Percentiles rank a stretch among this genome's conserved stretches.
These are phyloP conservation scores for Papilio machaon DNA, from an alignment of 1,140 invertebrate genomes.

Conservation along the genomic window DNA sequence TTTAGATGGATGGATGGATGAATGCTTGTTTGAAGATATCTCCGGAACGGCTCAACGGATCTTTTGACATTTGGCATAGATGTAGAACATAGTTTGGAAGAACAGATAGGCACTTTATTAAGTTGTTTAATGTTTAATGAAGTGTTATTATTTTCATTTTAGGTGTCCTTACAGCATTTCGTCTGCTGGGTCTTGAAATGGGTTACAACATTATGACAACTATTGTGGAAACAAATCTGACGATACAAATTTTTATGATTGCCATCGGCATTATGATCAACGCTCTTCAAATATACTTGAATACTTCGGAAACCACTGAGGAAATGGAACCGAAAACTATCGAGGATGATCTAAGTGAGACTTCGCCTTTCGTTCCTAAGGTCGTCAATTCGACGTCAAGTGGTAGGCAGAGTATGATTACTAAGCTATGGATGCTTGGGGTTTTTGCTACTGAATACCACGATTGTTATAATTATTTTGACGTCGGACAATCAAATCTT, in stretches of 20 bases:
- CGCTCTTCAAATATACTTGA: constrained; percentile 39
- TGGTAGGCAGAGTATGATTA: constrained; percentile 29
- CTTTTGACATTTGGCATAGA: no score
- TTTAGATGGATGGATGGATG: no score
- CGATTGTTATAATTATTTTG: no score
- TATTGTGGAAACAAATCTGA: constrained; percentile 32
- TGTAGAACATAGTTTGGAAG: no score
- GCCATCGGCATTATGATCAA: constrained; percentile 34
- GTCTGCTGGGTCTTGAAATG: constrained; percentile 39
- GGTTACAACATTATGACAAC: constrained; percentile 40
- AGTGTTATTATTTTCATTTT: not conserved
- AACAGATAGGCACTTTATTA: no score
- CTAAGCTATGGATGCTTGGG: constrained; percentile 3
- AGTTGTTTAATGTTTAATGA: no score
- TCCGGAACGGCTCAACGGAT: no score
- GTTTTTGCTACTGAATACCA: not conserved
- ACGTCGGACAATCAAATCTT: not conserved
- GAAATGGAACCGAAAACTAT: constrained; percentile 16
- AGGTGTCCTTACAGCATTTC: constrained; percentile 43
- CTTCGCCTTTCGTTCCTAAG: constrained; percentile 36
- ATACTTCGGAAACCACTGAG: constrained; percentile 32
- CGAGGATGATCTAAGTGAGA: constrained; percentile 45
- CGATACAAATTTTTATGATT: constrained; percentile 30
- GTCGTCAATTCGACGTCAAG: not conserved
- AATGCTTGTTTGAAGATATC: no score